These are phyloP conservation scores for Patella depressa DNA, from an alignment of 2,888 invertebrate genomes.

Conservation along the genomic window DNA sequence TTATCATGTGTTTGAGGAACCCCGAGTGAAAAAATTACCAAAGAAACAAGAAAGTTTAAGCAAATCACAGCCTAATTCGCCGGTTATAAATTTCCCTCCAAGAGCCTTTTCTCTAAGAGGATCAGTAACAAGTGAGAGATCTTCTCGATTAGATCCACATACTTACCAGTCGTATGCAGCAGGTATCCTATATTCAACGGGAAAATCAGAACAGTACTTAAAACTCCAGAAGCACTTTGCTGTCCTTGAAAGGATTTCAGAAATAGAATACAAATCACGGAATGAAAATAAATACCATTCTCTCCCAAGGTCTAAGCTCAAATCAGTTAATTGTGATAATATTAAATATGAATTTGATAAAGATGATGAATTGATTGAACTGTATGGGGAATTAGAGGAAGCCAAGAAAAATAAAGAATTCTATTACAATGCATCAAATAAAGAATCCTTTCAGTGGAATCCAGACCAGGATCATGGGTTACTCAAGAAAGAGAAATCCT, in stretches of 20 bases:
- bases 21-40: background rate
- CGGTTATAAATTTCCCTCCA: constrained; percentile 23
- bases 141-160: constrained; percentile 60
- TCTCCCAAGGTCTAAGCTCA: background rate
- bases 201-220: constrained; percentile 84
- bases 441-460: constrained; percentile 83
- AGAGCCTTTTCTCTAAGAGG: constrained; percentile 38
- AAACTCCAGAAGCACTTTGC: constrained; percentile 89
- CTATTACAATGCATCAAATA: constrained; percentile 83
- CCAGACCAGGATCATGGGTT: constrained; percentile 80
- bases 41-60: constrained; percentile 11
- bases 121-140: constrained; percentile 61
- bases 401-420: constrained; percentile 88
- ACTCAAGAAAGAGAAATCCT: constrained; percentile 86
- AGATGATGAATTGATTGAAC: constrained; percentile 81
- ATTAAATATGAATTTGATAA: constrained; percentile 40
- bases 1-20: constrained; percentile 4
- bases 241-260: constrained; percentile 86
- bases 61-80: background rate
- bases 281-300: background rate
- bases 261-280: constrained; percentile 67
- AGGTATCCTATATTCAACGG: constrained; percentile 76
- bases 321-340: background rate
- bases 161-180: constrained; percentile 69
- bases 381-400: constrained; percentile 83